Conservation (phyloP, 1,140 invertebrate species). For the Drosophila lacteicornis region DNA sequence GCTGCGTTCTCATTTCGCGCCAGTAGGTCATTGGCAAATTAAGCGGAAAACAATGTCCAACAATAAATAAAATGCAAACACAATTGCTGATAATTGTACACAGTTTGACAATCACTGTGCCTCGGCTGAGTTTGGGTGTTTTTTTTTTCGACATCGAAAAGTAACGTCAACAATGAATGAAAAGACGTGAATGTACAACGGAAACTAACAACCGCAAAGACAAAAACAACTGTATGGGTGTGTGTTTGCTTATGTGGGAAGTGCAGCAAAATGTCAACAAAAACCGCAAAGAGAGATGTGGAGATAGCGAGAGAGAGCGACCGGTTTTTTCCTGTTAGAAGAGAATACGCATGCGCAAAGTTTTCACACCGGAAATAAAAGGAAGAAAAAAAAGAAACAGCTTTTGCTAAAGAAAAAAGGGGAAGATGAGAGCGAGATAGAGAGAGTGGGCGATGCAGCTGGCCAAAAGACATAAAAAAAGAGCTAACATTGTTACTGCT, state of each 20-base stretch:
- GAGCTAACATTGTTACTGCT: conserved; percentile 41
- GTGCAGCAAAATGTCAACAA: conserved; percentile 72
- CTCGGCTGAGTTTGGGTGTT: background rate
- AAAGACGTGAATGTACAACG: conserved; percentile 48
- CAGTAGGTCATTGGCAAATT: conserved; percentile 70
- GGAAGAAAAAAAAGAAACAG: conserved; percentile 19
- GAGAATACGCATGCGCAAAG: conserved; percentile 53
- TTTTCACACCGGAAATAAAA: conserved; percentile 46
- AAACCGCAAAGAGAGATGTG: conserved; percentile 32
- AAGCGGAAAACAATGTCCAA: conserved; percentile 40
- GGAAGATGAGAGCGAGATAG: background rate
- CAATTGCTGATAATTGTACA: conserved; percentile 16
- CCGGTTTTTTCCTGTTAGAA: conserved; percentile 46
- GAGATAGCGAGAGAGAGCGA: conserved; percentile 27
- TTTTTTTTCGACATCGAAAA: conserved; percentile 22
- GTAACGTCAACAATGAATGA: conserved; percentile 53
- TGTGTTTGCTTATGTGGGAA: conserved; percentile 6
- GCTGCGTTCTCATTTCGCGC: conserved; percentile 21
- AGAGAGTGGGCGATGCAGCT: conserved; percentile 16
- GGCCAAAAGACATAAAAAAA: conserved; percentile 42
- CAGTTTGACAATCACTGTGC: conserved; percentile 25
- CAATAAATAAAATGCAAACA: conserved; percentile 17
- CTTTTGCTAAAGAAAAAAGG: background rate
- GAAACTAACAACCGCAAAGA: conserved; percentile 31
- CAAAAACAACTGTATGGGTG: conserved; percentile 11